Base-by-base conservation (phyloP, 2,113 vertebrate species). In the Scophthalmus maximus region DNA sequence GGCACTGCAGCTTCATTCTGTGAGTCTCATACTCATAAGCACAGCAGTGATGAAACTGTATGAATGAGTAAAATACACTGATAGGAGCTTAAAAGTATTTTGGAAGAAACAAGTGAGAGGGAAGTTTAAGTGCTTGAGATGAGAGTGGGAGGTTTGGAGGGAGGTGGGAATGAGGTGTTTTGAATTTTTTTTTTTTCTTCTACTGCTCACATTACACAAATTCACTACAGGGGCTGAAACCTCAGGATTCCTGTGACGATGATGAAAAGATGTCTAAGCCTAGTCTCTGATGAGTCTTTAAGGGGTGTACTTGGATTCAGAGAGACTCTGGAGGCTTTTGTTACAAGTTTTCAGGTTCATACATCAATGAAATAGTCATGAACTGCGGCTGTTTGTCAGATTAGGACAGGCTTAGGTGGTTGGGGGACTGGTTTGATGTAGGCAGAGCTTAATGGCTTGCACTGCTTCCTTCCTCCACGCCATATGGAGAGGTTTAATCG, bases 341-440 rank as follows among this genome's bases (percentile, higher is more conserved):
- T 81, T 74, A 60, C 69, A 73, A 38, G 40, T 84, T 79, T 87
- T 86, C 22, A 76, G 81, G 76, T 79, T 81, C 60, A 70, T 79
- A 76, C 77, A 79, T 85, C 77, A 81, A 32, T 78, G 55, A 72
- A 83, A 76, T 53, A 63, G 73, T 68, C 69, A 53, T 66, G 68
- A 82, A 73, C 62, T 18, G 12, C 14, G n/a, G 25, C 50, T 64
- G 66, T 87, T 88, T 88, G 71, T 79, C 68, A 85, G 66, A 88
- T 82, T 78, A 78, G 73, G 57, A 38, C 66, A 63, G 67, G 20
- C n/a, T 73, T 38, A 59, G 49, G 59, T 57, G 47, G 70, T 62
- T 38, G 27, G 32, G 49, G 34, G 55, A 63, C 46, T 49, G 65
- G 47, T 83, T 88, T 82, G 78, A 85, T 78, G 68, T 82, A 20